Evolutionary conservation across 2,113 vertebrate genomes (phyloP).

Genomic region (Rhinolophus ferrumequinum): DNA sequence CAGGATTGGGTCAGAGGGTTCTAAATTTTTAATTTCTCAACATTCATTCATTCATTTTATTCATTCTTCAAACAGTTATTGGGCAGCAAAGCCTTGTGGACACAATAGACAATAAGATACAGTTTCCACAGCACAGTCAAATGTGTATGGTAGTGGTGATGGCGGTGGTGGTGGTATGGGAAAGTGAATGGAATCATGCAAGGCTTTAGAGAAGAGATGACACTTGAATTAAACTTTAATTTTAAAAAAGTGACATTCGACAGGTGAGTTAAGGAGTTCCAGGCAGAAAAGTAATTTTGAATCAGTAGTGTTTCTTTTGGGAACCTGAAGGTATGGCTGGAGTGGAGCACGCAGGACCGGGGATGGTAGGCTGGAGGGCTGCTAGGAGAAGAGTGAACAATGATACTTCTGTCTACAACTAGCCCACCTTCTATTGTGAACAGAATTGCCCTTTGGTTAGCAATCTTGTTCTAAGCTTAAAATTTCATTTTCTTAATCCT

Average conservation of each 20-base stretch:
- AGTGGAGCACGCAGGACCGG: not conserved
- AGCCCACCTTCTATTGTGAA: not conserved
- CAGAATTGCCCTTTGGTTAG: not conserved
- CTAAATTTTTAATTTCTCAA: not conserved
- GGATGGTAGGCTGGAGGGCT: not conserved
- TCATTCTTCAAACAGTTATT: not conserved
- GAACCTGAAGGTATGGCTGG: not conserved
- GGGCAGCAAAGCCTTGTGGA: not conserved
- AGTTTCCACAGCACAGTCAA: not conserved
- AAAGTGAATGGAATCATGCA: not conserved
- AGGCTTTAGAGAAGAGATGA: not conserved
- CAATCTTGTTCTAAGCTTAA: not conserved
- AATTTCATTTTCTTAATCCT: not conserved
- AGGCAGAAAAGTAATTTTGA: not conserved
- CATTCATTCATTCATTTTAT: not conserved
- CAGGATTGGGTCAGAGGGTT: not conserved
- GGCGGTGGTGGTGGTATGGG: not conserved
- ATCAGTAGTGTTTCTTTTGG: not conserved
- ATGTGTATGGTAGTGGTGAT: not conserved
- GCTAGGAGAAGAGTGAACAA: not conserved
- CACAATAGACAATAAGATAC: not conserved
- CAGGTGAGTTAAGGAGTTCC: not conserved
- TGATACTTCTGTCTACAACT: not conserved
- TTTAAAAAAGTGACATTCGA: not conserved
- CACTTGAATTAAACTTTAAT: not conserved